phyloP scores from a whole-genome alignment of 2,888 invertebrate species.

The Rhagophthalmus giganteus region DNA sequence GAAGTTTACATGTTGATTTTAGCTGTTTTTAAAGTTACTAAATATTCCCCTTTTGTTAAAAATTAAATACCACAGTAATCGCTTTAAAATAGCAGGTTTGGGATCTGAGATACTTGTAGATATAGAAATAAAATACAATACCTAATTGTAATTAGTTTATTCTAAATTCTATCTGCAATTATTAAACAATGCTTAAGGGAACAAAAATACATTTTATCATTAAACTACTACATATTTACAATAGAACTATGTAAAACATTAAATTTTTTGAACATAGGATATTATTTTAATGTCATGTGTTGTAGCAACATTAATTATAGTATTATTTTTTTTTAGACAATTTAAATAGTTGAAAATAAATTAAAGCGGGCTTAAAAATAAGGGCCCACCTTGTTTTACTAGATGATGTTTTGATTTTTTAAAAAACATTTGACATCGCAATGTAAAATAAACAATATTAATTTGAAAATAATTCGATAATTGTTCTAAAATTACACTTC shows the following conservation, averaged over 20 bases:
- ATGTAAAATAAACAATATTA: slow-evolving; percentile 8
- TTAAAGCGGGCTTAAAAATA: slow-evolving; percentile 9
- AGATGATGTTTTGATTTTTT: slow-evolving; percentile 9
- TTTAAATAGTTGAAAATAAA: slow-evolving; percentile 24
- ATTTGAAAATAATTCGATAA: slow-evolving; percentile 17
- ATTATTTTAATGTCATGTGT: slow-evolving; percentile 42
- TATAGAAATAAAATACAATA: slow-evolving; percentile 1
- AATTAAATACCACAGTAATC: too few relatives aligned
- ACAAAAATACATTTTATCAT: slow-evolving; percentile 47
- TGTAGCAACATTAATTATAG: slow-evolving; percentile 37
- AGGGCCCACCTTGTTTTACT: slow-evolving; percentile 15
- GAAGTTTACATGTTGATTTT: too few relatives aligned
- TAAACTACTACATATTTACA: slow-evolving; percentile 48
- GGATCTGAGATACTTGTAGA: neutral
- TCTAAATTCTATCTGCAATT: slow-evolving; percentile 39
- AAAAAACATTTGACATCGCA: slow-evolving; percentile 5
- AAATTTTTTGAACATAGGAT: slow-evolving; percentile 43
- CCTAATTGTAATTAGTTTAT: slow-evolving; percentile 36
- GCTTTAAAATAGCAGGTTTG: neutral
- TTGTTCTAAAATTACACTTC: slow-evolving; percentile 30
- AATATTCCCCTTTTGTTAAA: neutral
- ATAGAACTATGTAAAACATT: slow-evolving; percentile 46
- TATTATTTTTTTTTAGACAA: slow-evolving; percentile 37
- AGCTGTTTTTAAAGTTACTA: neutral
- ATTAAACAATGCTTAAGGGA: slow-evolving; percentile 42